Conservation (phyloP, 1,140 invertebrate genomes). For the Trachymyrmex septentrionalis region DNA sequence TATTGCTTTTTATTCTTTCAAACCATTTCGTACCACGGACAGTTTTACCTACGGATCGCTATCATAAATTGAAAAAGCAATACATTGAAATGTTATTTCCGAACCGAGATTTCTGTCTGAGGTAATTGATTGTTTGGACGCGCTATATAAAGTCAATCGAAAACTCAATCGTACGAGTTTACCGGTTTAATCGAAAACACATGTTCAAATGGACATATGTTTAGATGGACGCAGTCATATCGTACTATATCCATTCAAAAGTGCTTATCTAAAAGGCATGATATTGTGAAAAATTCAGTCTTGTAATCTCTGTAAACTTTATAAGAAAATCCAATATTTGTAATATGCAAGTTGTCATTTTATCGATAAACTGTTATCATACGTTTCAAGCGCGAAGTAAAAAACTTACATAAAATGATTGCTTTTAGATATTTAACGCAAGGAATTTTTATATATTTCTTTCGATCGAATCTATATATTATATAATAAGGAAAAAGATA, state of each 20-base stretch:
- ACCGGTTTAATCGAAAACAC: constrained; percentile 40
- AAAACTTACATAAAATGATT: constrained; percentile 38
- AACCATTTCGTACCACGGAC: constrained; percentile 20
- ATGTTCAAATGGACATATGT: constrained; percentile 16
- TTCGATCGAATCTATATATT: not conserved
- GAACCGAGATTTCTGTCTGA: constrained; percentile 42
- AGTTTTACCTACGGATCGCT: constrained; percentile 42
- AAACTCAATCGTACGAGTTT: constrained; percentile 33
- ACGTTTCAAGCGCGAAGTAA: constrained; percentile 16
- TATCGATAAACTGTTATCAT: constrained; percentile 49
- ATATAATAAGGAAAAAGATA: not conserved
- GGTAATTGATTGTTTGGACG: constrained; percentile 32
- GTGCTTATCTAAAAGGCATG: not conserved
- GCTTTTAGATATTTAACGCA: not conserved
- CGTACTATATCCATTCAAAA: not conserved
- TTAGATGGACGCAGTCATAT: constrained; percentile 19
- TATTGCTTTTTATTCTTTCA: constrained; percentile 47
- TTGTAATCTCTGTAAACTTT: constrained; percentile 39
- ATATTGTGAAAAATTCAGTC: constrained; percentile 35
- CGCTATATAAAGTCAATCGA: constrained; percentile 46
- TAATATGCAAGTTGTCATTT: constrained; percentile 41
- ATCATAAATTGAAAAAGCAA: constrained; percentile 55
- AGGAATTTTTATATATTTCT: constrained; percentile 4
- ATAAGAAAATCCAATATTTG: constrained; percentile 56
- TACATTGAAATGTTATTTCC: constrained; percentile 25